Base-by-base conservation (phyloP, 1,140 invertebrate species). In the Zaprionus ornatus region DNA sequence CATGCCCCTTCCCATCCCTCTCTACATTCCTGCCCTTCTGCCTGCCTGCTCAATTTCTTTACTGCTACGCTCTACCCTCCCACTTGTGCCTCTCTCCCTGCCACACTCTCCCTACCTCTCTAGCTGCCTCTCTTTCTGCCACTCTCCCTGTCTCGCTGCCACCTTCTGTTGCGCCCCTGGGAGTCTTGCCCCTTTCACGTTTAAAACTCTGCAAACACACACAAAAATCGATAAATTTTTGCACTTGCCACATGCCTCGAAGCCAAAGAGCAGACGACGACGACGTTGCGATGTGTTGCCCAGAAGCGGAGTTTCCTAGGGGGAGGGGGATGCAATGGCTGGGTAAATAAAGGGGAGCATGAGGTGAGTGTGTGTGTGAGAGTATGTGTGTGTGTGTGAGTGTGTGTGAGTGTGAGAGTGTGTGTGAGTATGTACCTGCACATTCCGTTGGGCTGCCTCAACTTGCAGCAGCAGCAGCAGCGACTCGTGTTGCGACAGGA, bases 151-250 rank as follows among this genome's bases (percentile, higher is more conserved):
- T 21, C 21, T 6, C 9, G 25, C 19, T 32, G 12, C 3, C 13
- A 17, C 13, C 15, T 40, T 40, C 12, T 40, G 13, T 15, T 15
- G 13, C 32, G 12, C 23, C 50, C 52, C 7, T 25, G 21, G 7
- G 12, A 23, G 21, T 29, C 12, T 4, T 4, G 13, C 9, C 1
- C 23, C 15, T 10, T 10, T 13, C 13, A 23, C 40, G 32, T 50
- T 65, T 52, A 69, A 68, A 74, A 74, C 57, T 70, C 42, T 54
- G 64, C 52, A 71, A 65, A 55, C 64, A 72, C 54, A 60, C 68
- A 72, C 63, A 79, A 79, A 79, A 79, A 79, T 79, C 77, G 69
- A 79, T 79, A 73, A 73, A 63, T 77, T 77, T 79, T 79, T 79
- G 74, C 69, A 74, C 59, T 71, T 79, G 68, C 74, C 70, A 52